phyloP scores from a whole-genome alignment of 2,888 invertebrate genomes.

The Drosophila kuntzei region DNA sequence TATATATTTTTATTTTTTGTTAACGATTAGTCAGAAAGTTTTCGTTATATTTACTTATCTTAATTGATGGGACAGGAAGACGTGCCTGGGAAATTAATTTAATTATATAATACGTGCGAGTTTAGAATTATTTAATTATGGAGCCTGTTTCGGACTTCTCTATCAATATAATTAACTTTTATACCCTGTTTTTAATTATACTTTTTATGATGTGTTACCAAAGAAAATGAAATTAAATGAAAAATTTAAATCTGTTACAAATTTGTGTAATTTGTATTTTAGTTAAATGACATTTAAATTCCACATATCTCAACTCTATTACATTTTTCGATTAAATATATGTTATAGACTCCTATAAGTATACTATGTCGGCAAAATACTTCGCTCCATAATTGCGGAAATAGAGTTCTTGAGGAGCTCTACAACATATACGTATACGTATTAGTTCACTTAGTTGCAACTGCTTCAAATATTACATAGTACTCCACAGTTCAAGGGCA shows the following conservation, averaged over 20 bases:
- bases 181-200: too few relatives aligned
- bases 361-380: background rate
- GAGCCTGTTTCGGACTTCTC: too few relatives aligned
- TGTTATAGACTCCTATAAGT: background rate
- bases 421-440: background rate
- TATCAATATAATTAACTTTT: too few relatives aligned
- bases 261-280: too few relatives aligned
- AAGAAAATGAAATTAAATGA: too few relatives aligned
- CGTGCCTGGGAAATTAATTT: too few relatives aligned
- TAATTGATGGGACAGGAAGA: conserved; percentile 4
- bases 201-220: too few relatives aligned
- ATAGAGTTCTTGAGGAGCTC: background rate
- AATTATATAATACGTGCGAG: too few relatives aligned
- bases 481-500: conserved; percentile 15
- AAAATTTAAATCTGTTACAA: too few relatives aligned
- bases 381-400: too few relatives aligned
- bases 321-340: background rate
- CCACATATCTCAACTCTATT: background rate
- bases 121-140: too few relatives aligned
- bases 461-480: conserved; percentile 1
- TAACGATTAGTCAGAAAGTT: conserved; percentile 20
- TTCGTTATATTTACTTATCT: conserved; percentile 11
- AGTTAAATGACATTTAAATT: too few relatives aligned
- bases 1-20: background rate
- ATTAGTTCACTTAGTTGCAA: conserved; percentile 8